A percentile compares a stretch with the other conserved stretches of the same genome.
Conservation (phyloP, 2,797 vertebrate species). For the Adrianichthys oophorus region DNA sequence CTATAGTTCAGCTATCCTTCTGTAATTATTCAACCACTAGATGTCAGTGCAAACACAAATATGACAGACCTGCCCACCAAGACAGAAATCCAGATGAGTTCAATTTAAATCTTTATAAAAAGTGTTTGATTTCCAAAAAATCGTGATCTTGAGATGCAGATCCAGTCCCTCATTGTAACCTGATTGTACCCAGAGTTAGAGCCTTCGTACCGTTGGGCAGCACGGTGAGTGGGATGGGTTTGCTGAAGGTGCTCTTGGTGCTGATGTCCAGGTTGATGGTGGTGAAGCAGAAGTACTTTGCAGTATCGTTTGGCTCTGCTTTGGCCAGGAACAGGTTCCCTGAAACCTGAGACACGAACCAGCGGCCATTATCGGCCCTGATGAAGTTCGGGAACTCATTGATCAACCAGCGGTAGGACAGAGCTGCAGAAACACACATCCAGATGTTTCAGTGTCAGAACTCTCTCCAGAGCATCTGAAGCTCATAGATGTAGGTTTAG, state of each 20-base stretch:
- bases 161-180: too few species aligned
- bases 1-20: too few species aligned
- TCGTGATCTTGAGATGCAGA: too few species aligned
- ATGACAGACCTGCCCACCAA: too few species aligned
- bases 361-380: slow-evolving; percentile 78
- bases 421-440: slow-evolving; percentile 68
- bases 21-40: background rate
- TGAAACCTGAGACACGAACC: slow-evolving; percentile 93
- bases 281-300: slow-evolving; percentile 92
- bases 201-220: slow-evolving; percentile 81
- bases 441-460: too few species aligned
- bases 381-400: slow-evolving; percentile 96
- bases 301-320: slow-evolving; percentile 86
- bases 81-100: too few species aligned
- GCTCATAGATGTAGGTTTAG: too few species aligned
- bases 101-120: too few species aligned
- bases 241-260: slow-evolving; percentile 97
- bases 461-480: too few species aligned
- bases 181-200: background rate
- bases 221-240: slow-evolving; percentile 86
- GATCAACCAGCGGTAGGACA: slow-evolving; percentile 94
- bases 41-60: background rate
- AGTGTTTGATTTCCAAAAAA: too few species aligned
- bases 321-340: slow-evolving; percentile 93
- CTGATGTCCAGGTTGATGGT: slow-evolving; percentile 93